Evolutionary conservation across 2,797 vertebrate species (phyloP).

Genomic region (Gadopsis bispinosus): DNA sequence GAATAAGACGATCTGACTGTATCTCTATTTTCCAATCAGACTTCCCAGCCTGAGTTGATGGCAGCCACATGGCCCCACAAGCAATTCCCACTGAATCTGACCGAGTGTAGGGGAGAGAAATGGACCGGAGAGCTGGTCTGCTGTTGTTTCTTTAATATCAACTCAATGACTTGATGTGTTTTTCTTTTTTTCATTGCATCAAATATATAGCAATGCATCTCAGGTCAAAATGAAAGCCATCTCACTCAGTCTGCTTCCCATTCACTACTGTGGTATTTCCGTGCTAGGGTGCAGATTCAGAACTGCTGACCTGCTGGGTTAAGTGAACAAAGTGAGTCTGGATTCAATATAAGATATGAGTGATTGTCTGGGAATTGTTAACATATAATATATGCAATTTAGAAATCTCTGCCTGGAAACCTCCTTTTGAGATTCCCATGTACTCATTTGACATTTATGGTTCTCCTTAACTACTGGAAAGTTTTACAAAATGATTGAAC

Average conservation of each 20-base stretch:
- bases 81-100: slow-evolving; percentile 21
- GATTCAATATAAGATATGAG: slow-evolving; percentile 61
- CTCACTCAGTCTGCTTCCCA: slow-evolving; percentile 67
- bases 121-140: not conserved
- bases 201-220: slow-evolving; percentile 3
- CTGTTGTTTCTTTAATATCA: slow-evolving; percentile 1
- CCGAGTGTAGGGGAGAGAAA: not conserved
- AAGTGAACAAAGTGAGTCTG: slow-evolving; percentile 42
- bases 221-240: slow-evolving; percentile 5
- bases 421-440: not conserved
- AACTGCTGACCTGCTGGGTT: slow-evolving; percentile 34
- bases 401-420: slow-evolving; percentile 5
- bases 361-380: slow-evolving; percentile 57
- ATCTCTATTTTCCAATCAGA: slow-evolving; percentile 49
- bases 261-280: slow-evolving; percentile 79
- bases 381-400: slow-evolving; percentile 26
- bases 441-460: not conserved
- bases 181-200: slow-evolving; percentile 61
- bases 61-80: slow-evolving; percentile 49
- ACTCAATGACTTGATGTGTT: slow-evolving; percentile 57
- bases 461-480: not conserved
- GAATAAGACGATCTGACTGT: slow-evolving; percentile 34
- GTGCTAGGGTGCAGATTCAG: slow-evolving; percentile 31
- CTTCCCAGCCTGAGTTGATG: slow-evolving; percentile 40
- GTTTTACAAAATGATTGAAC: not conserved